Evolutionary conservation across 2,888 invertebrate genomes (phyloP), one percentile per base, ranked within the genome.

Genomic region (Clanis bilineata): DNA sequence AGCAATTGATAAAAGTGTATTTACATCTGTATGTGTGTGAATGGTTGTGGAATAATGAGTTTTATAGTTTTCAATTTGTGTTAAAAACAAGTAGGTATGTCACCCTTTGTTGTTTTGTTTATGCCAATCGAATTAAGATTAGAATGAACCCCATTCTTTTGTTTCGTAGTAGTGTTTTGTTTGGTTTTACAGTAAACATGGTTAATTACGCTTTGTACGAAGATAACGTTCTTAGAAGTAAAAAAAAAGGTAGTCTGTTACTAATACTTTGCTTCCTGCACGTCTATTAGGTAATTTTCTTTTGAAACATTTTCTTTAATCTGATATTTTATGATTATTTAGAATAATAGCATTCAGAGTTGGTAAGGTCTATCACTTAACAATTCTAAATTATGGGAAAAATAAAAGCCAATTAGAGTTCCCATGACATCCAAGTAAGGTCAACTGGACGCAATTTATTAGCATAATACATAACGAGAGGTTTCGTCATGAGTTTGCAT

Each of bases 61-160:
- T 72, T n/a, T n/a, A 55, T n/a, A 32, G 51, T 32, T 47, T 47
- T 23, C 18, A 32, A 55, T 59, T 43, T 18, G 25, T 25, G 18
- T 25, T 47, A 51, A 39, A 47, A 38, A 38, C 23, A 39, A 39
- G 58, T 28, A 21, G 43, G 15, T 41, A 54, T 57, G 57, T 78
- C 70, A 71, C 72, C 71, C 74, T 76, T 77, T 77, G 77, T 76
- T 68, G 32, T 56, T 51, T 59, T 55, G 38, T 56, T 41, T 57
- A 57, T 25, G 43, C 56, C 43, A 56, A 57, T 41, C 28, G 18
- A 51, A 51, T 32, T 51, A 57, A 23, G 45, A 45, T 21, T 32
- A 51, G 28, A 18, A 2, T 9, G n/a, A n/a, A n/a, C n/a, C n/a
- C 18, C 9, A 51, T 7, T 18, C 21, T 18, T 6, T 47, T 47